A percentile compares a stretch with the other conserved stretches of the same genome.
Conservation (phyloP, 1,140 invertebrate species). For the Mactra quadrangularis region DNA sequence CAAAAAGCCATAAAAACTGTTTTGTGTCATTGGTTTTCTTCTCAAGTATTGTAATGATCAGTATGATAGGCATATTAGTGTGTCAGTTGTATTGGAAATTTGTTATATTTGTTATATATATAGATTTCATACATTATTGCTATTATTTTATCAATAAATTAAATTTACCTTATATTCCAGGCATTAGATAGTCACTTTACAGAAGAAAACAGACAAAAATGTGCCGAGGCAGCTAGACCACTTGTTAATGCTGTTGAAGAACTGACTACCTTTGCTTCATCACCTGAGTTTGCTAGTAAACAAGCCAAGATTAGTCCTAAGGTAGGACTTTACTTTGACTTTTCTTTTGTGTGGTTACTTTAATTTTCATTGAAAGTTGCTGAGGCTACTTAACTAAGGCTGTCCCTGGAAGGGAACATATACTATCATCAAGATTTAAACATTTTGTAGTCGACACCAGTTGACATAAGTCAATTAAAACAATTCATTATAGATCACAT, state of each 20-base stretch:
- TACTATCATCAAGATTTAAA: no score
- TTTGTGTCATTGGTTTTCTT: background rate
- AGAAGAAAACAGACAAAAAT: slow-evolving; percentile 89
- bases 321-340: slow-evolving; percentile 75
- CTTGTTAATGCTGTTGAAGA: slow-evolving; percentile 96
- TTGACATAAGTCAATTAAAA: no score
- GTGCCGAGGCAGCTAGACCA: slow-evolving; percentile 92
- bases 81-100: no score
- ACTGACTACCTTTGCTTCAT: slow-evolving; percentile 95
- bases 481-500: no score
- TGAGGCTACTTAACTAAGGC: no score
- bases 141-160: background rate
- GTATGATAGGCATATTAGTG: no score
- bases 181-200: slow-evolving; percentile 92
- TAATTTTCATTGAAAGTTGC: background rate
- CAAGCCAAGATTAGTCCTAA: slow-evolving; percentile 94
- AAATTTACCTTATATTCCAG: slow-evolving; percentile 68
- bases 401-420: no score
- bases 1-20: no score
- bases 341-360: background rate
- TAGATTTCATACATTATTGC: no score
- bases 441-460: no score
- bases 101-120: no score
- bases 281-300: slow-evolving; percentile 95
- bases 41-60: no score